These are phyloP conservation scores for Aporophyla nigra DNA, from an alignment of 2,888 invertebrate species.

Conservation along the genomic window DNA sequence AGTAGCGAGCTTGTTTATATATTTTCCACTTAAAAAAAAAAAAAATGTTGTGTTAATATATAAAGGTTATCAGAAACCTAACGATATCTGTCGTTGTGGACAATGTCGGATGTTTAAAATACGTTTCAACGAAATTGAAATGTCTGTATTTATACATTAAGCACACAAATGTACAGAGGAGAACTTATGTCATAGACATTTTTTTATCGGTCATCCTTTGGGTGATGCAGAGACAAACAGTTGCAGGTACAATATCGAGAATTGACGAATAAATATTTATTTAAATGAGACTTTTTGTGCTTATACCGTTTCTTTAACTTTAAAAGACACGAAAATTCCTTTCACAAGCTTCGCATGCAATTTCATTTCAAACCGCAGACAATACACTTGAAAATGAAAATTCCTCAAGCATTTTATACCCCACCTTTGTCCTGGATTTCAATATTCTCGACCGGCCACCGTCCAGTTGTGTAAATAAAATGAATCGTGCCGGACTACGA, in stretches of 20 bases:
- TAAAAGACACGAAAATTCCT: background rate
- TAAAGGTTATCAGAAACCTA: background rate
- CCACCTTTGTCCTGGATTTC: conserved; percentile 34
- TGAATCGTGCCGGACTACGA: conserved; percentile 24
- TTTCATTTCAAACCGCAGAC: background rate
- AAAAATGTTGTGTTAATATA: no score
- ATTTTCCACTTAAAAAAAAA: no score
- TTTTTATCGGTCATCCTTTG: background rate
- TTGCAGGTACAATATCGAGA: background rate
- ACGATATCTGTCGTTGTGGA: background rate
- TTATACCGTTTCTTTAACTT: background rate
- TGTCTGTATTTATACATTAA: background rate
- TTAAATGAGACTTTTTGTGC: background rate
- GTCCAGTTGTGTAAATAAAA: conserved; percentile 53
- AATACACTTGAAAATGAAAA: conserved; percentile 18
- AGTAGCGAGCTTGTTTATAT: no score
- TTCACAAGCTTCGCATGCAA: conserved; percentile 11
- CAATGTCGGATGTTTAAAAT: background rate
- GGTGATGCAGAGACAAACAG: background rate
- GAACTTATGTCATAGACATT: background rate
- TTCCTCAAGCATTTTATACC: conserved; percentile 42
- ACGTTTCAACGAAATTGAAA: background rate
- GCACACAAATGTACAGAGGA: background rate
- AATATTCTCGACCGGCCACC: conserved; percentile 29
- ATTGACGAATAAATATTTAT: background rate